A percentile compares a stretch with the other conserved stretches of the same genome.
These are phyloP conservation scores for Rhimphoctona megacephalus DNA, from an alignment of 2,888 invertebrate genomes.

Conservation along the genomic window DNA sequence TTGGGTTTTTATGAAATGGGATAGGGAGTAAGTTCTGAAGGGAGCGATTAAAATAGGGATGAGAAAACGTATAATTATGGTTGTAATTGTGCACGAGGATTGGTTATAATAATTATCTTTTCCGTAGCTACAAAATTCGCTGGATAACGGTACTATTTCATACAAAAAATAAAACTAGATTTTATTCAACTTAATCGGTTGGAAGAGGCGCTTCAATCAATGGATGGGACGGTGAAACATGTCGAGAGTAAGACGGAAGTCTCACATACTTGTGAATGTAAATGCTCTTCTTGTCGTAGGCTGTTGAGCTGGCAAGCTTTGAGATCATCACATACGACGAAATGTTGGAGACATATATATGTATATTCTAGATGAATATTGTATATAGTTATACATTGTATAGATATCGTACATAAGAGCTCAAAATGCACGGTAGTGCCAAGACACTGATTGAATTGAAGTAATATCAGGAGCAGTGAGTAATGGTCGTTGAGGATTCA, in stretches of 20 bases:
- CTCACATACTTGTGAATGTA: slow-evolving; percentile 54
- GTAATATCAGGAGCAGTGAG: slow-evolving; percentile 85
- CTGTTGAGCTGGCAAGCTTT: slow-evolving; percentile 48
- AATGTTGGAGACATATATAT: slow-evolving; percentile 22
- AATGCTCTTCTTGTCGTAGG: slow-evolving; percentile 33
- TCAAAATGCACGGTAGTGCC: slow-evolving; percentile 77
- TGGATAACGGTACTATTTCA: background rate
- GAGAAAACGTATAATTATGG: slow-evolving; percentile 10
- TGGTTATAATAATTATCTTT: slow-evolving; percentile 16
- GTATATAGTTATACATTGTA: slow-evolving; percentile 9
- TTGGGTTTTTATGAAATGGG: slow-evolving; percentile 42
- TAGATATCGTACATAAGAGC: slow-evolving; percentile 35
- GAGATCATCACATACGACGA: slow-evolving; percentile 31
- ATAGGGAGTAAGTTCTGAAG: slow-evolving; percentile 3
- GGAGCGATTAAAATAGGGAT: slow-evolving; percentile 21
- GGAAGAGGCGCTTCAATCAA: slow-evolving; percentile 55
- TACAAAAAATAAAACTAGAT: background rate
- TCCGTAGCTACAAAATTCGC: background rate
- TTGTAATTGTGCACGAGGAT: slow-evolving; percentile 20
- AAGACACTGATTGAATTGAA: slow-evolving; percentile 85
- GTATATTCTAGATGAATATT: slow-evolving; percentile 1
- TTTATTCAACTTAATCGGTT: slow-evolving; percentile 1
- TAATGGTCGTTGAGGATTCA: slow-evolving; percentile 84
- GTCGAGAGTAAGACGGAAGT: slow-evolving; percentile 25
- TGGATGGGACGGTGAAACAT: slow-evolving; percentile 25